Base-by-base conservation (phyloP, 2,113 vertebrate species). In the Ctenomys sociabilis region DNA sequence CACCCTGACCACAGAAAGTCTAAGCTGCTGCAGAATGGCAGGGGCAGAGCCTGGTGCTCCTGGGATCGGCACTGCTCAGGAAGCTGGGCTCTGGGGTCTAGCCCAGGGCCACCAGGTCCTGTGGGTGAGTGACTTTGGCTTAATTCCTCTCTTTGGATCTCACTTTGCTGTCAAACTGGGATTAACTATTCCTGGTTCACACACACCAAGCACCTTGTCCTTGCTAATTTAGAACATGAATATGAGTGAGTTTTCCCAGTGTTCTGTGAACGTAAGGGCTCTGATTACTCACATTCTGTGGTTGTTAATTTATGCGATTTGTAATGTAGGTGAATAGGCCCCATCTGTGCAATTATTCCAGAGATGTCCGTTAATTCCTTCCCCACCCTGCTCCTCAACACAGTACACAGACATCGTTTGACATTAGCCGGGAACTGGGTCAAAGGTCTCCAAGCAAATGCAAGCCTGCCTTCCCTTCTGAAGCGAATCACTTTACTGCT, bases 381-480 rank as follows among this genome's bases (percentile, higher is more conserved):
- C 59, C 1, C 40, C 10, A 16, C 30, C 16, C 7, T n/a, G 54
- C 21, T 93, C 57, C 28, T 28, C 73, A 35, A 93, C 64, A 93
- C 52, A 40, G 37, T 40, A 24, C 43, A 93, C 1, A 24, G 49
- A 64, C 28, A 5, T 13, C 11, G 28, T 64, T 37, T 30, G 21
- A 43, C 82, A 24, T 32, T 28, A 40, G 73, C 22, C 52, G 16
- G 45, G 40, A 37, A 90, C 75, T 64, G 75, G 84, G 63, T 32
- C 94, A 92, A 91, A 95, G 81, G 66, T 85, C 81, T 89, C 52
- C 90, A 28, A 45, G 35, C 91, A 93, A 81, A 85, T 35, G 61
- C 35, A 81, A 19, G 17, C 93, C 57, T 52, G 43, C 21, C 90
- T 21, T 66, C n/a, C 63, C 40, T 89, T 85, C 64, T 64, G 54